Conservation (phyloP, 2,888 invertebrate genomes). For the Acanthosoma haemorrhoidale region DNA sequence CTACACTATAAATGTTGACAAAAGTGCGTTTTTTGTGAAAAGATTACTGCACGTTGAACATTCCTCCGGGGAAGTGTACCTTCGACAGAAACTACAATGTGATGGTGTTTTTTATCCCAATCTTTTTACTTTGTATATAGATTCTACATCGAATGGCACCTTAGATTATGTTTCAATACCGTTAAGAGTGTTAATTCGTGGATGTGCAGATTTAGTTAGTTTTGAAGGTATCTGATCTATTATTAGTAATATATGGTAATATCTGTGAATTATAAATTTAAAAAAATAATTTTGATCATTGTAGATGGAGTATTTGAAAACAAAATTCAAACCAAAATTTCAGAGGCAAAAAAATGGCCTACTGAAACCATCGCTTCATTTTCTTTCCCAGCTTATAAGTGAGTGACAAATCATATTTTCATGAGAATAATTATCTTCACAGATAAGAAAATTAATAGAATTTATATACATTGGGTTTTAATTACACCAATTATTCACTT, state of each 20-base stretch:
- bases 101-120: constrained; percentile 78
- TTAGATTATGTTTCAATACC: constrained; percentile 46
- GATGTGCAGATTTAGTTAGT: constrained; percentile 41
- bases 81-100: constrained; percentile 67
- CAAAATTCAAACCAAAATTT: constrained; percentile 57
- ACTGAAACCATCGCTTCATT: constrained; percentile 81
- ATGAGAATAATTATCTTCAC: no score
- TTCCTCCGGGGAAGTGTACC: constrained; percentile 66
- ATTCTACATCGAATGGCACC: constrained; percentile 66
- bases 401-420: no score
- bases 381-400: constrained; percentile 59
- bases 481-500: no score
- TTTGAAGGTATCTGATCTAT: constrained; percentile 37
- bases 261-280: background rate
- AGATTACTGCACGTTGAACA: constrained; percentile 70
- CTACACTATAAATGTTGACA: constrained; percentile 72
- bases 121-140: constrained; percentile 78
- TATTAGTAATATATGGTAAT: background rate
- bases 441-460: no score
- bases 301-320: constrained; percentile 38
- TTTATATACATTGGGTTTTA: no score
- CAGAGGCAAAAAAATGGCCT: constrained; percentile 78
- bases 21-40: constrained; percentile 76
- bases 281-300: background rate
- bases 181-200: constrained; percentile 44